Evolutionary conservation across 2,888 invertebrate genomes (phyloP).

Genomic region (Notodonta dromedarius): DNA sequence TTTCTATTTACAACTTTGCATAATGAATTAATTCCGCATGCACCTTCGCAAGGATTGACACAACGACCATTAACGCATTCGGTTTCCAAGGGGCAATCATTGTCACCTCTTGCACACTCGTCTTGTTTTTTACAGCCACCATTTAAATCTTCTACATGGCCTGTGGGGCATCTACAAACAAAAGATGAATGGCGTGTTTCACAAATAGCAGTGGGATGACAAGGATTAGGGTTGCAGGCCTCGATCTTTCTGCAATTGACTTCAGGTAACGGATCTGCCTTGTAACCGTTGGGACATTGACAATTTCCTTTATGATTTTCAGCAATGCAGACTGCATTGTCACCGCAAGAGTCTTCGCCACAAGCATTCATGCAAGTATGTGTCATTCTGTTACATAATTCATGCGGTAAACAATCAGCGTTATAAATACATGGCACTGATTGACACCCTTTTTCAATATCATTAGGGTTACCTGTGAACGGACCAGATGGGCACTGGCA

Average conservation of each 20-base stretch:
- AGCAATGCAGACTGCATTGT: constrained; percentile 94
- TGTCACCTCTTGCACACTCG: constrained; percentile 88
- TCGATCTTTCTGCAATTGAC: constrained; percentile 90
- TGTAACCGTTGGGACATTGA: constrained; percentile 93
- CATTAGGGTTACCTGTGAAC: constrained; percentile 93
- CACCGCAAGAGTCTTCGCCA: constrained; percentile 92
- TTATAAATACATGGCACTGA: constrained; percentile 94
- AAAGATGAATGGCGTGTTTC: constrained; percentile 87
- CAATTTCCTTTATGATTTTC: constrained; percentile 93
- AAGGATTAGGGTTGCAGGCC: constrained; percentile 90
- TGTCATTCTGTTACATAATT: constrained; percentile 92
- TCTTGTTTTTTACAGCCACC: constrained; percentile 92
- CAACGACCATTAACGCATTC: constrained; percentile 89
- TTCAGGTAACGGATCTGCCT: constrained; percentile 92
- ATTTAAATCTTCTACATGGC: constrained; percentile 90
- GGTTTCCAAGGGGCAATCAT: constrained; percentile 90
- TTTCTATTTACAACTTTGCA: constrained; percentile 91
- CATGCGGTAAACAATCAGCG: constrained; percentile 90
- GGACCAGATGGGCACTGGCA: constrained; percentile 96
- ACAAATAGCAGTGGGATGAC: constrained; percentile 92
- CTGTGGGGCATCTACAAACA: constrained; percentile 91
- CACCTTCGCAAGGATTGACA: constrained; percentile 91
- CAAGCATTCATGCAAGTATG: constrained; percentile 93
- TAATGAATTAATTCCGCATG: constrained; percentile 92
- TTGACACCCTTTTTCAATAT: constrained; percentile 89